Conservation (phyloP, 2,797 vertebrate species). For the Eulemur rubriventer region DNA sequence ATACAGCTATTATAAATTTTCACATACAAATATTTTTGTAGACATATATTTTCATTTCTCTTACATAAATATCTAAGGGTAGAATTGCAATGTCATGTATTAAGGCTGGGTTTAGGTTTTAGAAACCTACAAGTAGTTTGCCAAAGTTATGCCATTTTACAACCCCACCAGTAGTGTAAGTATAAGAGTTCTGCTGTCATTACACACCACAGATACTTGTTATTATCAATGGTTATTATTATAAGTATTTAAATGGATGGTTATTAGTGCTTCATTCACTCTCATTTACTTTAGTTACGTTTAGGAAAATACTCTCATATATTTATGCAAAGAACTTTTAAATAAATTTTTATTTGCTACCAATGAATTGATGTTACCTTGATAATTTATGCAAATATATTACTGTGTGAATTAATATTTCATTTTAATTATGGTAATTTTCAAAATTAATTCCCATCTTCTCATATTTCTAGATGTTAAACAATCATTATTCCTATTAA, state of each 20-base stretch:
- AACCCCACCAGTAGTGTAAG: background rate
- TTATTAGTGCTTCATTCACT: background rate
- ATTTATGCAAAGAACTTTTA: background rate
- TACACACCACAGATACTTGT: background rate
- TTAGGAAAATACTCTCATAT: background rate
- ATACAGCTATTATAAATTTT: background rate
- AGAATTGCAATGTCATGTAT: background rate
- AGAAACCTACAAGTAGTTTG: background rate
- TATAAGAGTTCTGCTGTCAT: background rate
- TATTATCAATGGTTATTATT: background rate
- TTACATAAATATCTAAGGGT: background rate
- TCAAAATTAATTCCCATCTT: background rate
- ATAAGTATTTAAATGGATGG: background rate
- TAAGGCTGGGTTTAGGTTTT: background rate
- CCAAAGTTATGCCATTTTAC: background rate
- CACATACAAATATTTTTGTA: background rate
- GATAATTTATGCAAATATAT: background rate
- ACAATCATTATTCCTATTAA: background rate
- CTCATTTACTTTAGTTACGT: background rate
- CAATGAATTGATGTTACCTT: background rate
- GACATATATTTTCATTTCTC: background rate
- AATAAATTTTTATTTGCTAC: background rate
- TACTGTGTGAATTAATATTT: slow-evolving; percentile 6
- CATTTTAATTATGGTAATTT: slow-evolving; percentile 9
- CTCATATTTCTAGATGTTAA: background rate